phyloP scores from a whole-genome alignment of 92 coral and sea anemone genomes.

The Heteractis magnifica region DNA sequence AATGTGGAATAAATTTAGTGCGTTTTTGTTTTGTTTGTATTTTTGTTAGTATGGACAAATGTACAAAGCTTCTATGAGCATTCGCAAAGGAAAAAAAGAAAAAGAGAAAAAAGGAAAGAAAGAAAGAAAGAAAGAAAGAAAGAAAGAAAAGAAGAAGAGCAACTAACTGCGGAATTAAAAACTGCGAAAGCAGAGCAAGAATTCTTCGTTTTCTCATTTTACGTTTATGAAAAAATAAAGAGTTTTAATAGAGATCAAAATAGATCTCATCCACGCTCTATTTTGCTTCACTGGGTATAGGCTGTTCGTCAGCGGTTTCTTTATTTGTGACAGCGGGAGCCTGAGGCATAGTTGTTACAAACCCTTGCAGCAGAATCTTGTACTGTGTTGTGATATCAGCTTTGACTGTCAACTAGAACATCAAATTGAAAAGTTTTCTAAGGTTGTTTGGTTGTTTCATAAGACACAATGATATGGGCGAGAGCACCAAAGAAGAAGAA shows the following conservation, averaged over 20 bases:
- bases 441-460: neutral
- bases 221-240: neutral
- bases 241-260: neutral
- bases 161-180: neutral
- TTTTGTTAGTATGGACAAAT: neutral
- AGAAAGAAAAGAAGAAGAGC: neutral
- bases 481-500: no score
- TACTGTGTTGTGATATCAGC: conserved; percentile 93
- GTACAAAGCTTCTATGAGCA: neutral
- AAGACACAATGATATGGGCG: no score
- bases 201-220: neutral
- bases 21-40: neutral
- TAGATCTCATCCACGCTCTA: neutral
- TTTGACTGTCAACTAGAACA: conserved; percentile 73
- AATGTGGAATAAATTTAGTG: neutral
- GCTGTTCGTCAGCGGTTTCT: conserved; percentile 20
- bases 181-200: neutral
- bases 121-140: neutral
- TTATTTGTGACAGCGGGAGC: conserved; percentile 25
- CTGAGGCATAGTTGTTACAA: conserved; percentile 69
- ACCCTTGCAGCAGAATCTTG: conserved; percentile 83
- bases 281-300: neutral
- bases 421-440: neutral
- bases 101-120: neutral
- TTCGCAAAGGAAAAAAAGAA: neutral